These are phyloP conservation scores for Theretra japonica DNA, from an alignment of 2,888 invertebrate species.

Conservation along the genomic window DNA sequence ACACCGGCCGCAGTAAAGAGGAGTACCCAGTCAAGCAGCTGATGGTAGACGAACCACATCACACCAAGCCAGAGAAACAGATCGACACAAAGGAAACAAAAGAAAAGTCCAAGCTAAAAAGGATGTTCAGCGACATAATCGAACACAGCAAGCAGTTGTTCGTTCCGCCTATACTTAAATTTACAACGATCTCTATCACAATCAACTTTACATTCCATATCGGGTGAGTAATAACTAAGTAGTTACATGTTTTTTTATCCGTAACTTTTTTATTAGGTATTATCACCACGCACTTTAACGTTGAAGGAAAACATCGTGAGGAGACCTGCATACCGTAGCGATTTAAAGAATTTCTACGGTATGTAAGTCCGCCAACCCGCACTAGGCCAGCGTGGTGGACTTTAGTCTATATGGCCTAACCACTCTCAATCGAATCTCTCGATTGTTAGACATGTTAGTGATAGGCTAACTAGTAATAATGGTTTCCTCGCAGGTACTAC, in stretches of 20 bases:
- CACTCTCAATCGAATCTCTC: too few species aligned
- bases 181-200: conserved; percentile 92
- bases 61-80: conserved; percentile 83
- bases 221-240: conserved; percentile 85
- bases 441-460: too few species aligned
- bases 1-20: conserved; percentile 90
- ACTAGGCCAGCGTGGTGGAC: too few species aligned
- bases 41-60: conserved; percentile 84
- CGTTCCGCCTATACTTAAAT: conserved; percentile 91
- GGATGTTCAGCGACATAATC: conserved; percentile 90
- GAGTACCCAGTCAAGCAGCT: conserved; percentile 91
- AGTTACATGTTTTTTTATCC: neutral
- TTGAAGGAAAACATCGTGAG: too few species aligned
- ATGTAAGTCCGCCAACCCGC: too few species aligned
- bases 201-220: conserved; percentile 97
- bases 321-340: too few species aligned
- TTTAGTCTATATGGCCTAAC: too few species aligned
- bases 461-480: too few species aligned
- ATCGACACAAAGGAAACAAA: conserved; percentile 80
- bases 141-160: conserved; percentile 93
- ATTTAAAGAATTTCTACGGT: too few species aligned
- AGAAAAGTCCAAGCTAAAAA: conserved; percentile 87
- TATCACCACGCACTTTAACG: too few species aligned
- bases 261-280: too few species aligned
- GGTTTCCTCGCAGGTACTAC: conserved; percentile 88